phyloP scores from a whole-genome alignment of 2,113 vertebrate genomes.

The Haliaeetus leucogaster region DNA sequence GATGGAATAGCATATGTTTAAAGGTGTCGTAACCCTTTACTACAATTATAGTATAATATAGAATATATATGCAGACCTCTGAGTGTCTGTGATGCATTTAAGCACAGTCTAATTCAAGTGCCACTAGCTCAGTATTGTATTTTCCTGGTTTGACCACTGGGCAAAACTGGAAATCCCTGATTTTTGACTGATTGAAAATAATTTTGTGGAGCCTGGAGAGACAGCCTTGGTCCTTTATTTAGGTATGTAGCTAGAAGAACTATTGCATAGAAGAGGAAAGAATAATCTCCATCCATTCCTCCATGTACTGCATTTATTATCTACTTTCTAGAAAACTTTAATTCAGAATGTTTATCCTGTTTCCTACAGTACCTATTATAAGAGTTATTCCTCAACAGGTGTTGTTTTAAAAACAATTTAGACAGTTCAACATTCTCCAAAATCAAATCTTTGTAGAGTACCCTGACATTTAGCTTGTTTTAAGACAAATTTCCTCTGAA shows the following conservation, averaged over 20 bases:
- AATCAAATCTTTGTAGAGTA: background rate
- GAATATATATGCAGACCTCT: background rate
- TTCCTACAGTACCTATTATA: background rate
- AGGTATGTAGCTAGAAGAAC: background rate
- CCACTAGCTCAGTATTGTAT: background rate
- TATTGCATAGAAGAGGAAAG: background rate
- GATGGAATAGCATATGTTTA: background rate
- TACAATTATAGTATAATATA: background rate
- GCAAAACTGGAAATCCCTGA: background rate
- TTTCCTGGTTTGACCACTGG: background rate
- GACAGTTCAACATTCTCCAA: background rate
- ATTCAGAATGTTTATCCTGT: background rate
- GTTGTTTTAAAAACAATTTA: background rate
- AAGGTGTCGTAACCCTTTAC: background rate
- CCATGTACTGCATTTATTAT: fast-evolving
- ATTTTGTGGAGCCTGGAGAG: background rate
- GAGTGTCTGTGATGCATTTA: background rate
- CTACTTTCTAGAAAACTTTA: background rate
- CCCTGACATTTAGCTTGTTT: background rate
- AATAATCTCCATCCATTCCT: background rate
- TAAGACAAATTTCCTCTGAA: background rate
- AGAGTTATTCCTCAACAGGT: background rate
- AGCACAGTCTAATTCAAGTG: background rate
- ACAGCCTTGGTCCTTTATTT: background rate
- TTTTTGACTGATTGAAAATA: background rate